Evolutionary conservation across 2,888 invertebrate species (phyloP).

Genomic region (Zeuzera pyrina): DNA sequence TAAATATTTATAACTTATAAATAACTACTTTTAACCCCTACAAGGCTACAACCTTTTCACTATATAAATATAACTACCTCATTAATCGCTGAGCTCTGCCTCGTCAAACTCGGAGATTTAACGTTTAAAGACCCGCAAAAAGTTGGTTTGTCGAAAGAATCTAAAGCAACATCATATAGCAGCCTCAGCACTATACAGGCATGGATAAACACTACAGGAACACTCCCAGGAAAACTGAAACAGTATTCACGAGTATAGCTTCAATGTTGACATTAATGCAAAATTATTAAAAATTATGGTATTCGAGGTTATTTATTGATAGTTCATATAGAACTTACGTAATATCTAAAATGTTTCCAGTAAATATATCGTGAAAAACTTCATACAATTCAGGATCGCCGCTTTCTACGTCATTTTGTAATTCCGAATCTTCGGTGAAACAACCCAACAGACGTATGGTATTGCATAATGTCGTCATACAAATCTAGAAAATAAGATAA

Average conservation of each 20-base stretch:
- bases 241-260: conserved; percentile 7
- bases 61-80: conserved; percentile 64
- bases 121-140: conserved; percentile 78
- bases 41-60: neutral
- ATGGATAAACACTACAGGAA: conserved; percentile 86
- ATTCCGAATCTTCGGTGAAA: conserved; percentile 75
- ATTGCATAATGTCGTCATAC: conserved; percentile 94
- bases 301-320: neutral
- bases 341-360: conserved; percentile 81
- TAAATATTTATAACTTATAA: too few species aligned
- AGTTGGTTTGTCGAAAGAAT: conserved; percentile 93
- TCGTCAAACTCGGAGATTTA: conserved; percentile 76
- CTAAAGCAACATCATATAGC: conserved; percentile 95
- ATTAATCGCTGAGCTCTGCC: conserved; percentile 74
- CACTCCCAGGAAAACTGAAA: conserved; percentile 77
- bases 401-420: conserved; percentile 49
- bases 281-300: neutral
- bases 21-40: too few species aligned
- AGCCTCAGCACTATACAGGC: conserved; percentile 89
- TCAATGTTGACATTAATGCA: conserved; percentile 3
- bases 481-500: conserved; percentile 75
- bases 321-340: conserved; percentile 62
- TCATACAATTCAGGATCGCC: conserved; percentile 59
- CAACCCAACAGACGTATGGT: conserved; percentile 94
- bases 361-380: conserved; percentile 82